Percentiles rank a stretch among this genome's conserved stretches.
Evolutionary conservation across 1,140 invertebrate species (phyloP).

Genomic region (Platorchestia sp.): DNA sequence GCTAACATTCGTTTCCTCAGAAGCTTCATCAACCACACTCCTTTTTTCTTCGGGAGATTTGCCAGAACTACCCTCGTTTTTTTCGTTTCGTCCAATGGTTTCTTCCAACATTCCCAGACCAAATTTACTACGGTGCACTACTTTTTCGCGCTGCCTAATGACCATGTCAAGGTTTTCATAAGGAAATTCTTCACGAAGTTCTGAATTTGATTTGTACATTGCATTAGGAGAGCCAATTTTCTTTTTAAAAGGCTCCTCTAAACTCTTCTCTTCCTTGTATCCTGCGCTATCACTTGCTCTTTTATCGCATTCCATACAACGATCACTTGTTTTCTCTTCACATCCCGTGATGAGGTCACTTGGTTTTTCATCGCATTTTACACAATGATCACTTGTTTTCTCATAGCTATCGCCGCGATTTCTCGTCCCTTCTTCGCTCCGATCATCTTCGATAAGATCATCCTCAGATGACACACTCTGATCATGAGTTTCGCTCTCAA

Average conservation of each 20-base stretch:
- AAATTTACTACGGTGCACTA: not conserved
- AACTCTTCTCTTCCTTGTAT: not conserved
- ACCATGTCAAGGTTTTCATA: not conserved
- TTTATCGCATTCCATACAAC: no score
- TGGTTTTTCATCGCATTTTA: not conserved
- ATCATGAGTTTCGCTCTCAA: not conserved
- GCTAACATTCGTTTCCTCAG: not conserved
- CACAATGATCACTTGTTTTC: not conserved
- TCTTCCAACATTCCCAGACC: not conserved
- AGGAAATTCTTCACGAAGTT: not conserved
- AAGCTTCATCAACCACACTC: not conserved
- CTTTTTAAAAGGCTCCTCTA: not conserved
- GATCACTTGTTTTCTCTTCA: not conserved
- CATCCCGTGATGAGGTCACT: not conserved
- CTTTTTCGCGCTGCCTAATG: not conserved
- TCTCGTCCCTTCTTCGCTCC: no score
- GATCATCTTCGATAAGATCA: no score
- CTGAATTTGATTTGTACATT: not conserved
- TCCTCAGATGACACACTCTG: not conserved
- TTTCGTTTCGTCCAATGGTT: not conserved
- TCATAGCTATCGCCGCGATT: not conserved
- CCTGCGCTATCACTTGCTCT: no score
- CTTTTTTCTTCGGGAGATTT: not conserved
- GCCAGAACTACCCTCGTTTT: not conserved
- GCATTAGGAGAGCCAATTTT: not conserved